Conservation (phyloP, 1,140 invertebrate genomes). For the Atta texana region DNA sequence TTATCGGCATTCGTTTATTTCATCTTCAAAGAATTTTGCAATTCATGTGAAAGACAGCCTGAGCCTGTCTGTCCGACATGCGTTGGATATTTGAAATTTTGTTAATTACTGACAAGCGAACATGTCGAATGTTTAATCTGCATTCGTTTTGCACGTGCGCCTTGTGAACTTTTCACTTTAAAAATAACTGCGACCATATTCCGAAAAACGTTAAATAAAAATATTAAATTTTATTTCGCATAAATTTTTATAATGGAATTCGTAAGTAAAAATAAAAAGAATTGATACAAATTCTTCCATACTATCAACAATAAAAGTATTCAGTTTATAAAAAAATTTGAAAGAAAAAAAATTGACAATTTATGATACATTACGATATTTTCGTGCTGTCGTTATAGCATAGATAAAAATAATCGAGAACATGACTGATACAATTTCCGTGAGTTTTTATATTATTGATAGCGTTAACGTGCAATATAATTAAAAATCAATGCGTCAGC, state of each 20-base stretch:
- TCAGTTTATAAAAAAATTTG: background rate
- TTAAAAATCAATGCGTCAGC: constrained; percentile 53
- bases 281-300: background rate
- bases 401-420: background rate
- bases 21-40: constrained; percentile 23
- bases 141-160: background rate
- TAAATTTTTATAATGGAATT: background rate
- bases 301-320: background rate
- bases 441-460: constrained; percentile 32
- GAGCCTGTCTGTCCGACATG: background rate
- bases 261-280: background rate
- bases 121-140: background rate
- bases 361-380: background rate
- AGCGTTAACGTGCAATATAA: constrained; percentile 23
- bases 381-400: background rate
- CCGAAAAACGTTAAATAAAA: background rate
- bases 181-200: background rate
- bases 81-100: constrained; percentile 6
- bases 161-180: background rate
- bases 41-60: background rate
- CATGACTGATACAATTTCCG: background rate
- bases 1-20: constrained; percentile 44
- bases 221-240: background rate
- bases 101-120: background rate
- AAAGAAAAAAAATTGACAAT: background rate